Conservation (phyloP, 2,113 vertebrate genomes). For the Ondatra zibethicus region DNA sequence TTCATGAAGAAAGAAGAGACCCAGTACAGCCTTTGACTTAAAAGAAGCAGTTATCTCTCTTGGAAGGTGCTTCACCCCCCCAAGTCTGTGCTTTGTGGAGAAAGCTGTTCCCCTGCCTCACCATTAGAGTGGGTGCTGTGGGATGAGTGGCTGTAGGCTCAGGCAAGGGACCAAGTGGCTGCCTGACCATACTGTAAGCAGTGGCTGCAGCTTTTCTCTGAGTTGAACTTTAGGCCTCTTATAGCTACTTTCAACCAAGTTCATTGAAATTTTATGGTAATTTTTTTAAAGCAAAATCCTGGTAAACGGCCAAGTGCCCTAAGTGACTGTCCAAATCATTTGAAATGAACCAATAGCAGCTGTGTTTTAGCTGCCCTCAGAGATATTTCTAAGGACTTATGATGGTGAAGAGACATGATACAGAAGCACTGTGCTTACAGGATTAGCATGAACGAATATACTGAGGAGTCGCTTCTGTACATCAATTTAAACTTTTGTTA, state of each 20-base stretch:
- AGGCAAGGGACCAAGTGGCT: fast-evolving
- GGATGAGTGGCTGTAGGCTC: neutral
- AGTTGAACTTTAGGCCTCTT: neutral
- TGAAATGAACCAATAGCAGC: neutral
- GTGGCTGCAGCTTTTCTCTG: neutral
- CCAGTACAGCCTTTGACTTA: neutral
- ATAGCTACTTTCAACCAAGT: neutral
- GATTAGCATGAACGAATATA: neutral
- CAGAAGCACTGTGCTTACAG: neutral
- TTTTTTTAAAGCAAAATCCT: neutral
- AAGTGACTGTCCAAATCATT: neutral
- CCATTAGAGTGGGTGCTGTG: neutral
- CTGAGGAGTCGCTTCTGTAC: neutral
- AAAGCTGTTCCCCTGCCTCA: neutral
- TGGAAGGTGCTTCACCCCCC: neutral
- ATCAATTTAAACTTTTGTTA: fast-evolving
- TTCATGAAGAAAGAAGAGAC: neutral
- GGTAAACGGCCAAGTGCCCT: neutral
- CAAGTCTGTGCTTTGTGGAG: neutral
- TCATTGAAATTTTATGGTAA: neutral
- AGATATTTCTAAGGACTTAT: neutral
- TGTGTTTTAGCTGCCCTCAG: neutral
- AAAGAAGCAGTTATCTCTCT: neutral
- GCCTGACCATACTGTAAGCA: neutral
- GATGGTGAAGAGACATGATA: fast-evolving